A percentile compares a stretch with the other conserved stretches of the same genome.
These are phyloP conservation scores for Synanthedon tipuliformis DNA, from an alignment of 2,888 invertebrate genomes.

Conservation along the genomic window DNA sequence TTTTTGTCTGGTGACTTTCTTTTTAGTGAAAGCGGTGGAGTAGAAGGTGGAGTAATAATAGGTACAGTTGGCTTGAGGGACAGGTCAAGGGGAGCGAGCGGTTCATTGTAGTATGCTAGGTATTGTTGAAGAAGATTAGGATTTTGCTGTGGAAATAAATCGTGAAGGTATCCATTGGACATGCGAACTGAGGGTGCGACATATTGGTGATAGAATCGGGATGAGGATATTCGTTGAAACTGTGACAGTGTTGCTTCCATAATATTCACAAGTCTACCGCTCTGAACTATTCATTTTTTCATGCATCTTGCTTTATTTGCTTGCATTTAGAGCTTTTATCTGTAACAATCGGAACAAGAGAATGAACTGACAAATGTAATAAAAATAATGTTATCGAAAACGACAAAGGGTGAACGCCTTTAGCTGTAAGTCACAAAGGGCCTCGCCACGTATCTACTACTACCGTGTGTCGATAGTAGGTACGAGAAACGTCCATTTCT, in stretches of 20 bases:
- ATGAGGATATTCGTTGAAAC: slow-evolving; percentile 47
- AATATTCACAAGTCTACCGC: slow-evolving; percentile 10
- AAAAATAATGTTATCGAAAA: not conserved
- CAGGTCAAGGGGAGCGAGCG: slow-evolving; percentile 78
- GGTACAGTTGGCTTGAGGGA: slow-evolving; percentile 79
- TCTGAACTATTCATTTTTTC: not conserved
- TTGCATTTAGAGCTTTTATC: slow-evolving; percentile 1
- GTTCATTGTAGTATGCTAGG: slow-evolving; percentile 71
- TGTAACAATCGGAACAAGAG: slow-evolving; percentile 8
- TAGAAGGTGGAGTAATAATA: slow-evolving; percentile 82
- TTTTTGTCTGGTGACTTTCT: slow-evolving; percentile 40
- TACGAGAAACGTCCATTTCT: slow-evolving; percentile 37
- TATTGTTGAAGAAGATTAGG: slow-evolving; percentile 65
- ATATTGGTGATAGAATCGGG: slow-evolving; percentile 59
- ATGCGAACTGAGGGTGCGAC: slow-evolving; percentile 46
- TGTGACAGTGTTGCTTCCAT: slow-evolving; percentile 61
- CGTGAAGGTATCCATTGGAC: slow-evolving; percentile 54
- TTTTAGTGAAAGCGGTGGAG: slow-evolving; percentile 77
- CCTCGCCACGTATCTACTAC: slow-evolving; percentile 1
- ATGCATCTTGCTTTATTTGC: not conserved
- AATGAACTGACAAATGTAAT: slow-evolving; percentile 2
- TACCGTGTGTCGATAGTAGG: slow-evolving; percentile 25
- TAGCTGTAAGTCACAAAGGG: not conserved
- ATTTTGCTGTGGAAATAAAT: slow-evolving; percentile 54
- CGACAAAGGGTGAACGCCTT: not conserved